Evolutionary conservation across 1,140 invertebrate genomes (phyloP), one percentile per base, ranked within the genome.

Genomic region (Pachypeltis micranthus): DNA sequence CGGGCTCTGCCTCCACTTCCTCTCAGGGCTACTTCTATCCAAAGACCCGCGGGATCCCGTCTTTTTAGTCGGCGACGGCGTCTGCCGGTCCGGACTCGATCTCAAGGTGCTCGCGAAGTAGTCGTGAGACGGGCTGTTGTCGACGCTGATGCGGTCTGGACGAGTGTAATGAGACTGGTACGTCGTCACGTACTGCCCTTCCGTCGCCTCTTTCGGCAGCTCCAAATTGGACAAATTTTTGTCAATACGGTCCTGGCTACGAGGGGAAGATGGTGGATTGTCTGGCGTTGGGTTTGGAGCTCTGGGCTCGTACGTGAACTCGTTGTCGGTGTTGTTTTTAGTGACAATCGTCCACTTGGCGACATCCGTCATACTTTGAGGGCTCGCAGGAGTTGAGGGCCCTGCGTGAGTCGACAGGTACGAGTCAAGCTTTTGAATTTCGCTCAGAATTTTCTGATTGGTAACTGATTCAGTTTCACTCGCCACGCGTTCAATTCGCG

Each of bases 71-170:
- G 70, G 76, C 44, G 78, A 77, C 24, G 76, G 68, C 68, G 74
- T 64, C 69, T 75, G 64, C 68, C 77, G 71, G 56, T 78, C 74
- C 12, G 81, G 79, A 60, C 66, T 72, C 2, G 82, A 77, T 55
- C 85, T 77, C 31, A 87, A 73, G 28, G 84, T 84, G 61, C 82
- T 80, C 1, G 83, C 85, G 75, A 85, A 87, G 2, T 83, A 83
- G 66, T 85, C 79, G 70, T 87, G 85, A 23, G 83, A 80, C 4
- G 84, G 81, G 70, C 83, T 85, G 59, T 80, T 76, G 65, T 83
- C 80, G 57, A 79, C 77, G 63, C 80, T 82, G 31, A 85, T 81
- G 66, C 78, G 78, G 61, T 78, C 81, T 7, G 47, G 47, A 61
- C 72, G 76, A 16, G 74, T 75, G 65, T 75, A 83, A 64, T 82